Conservation (phyloP, 2,113 vertebrate genomes). For the Pseudolaguvia tuberculata region DNA sequence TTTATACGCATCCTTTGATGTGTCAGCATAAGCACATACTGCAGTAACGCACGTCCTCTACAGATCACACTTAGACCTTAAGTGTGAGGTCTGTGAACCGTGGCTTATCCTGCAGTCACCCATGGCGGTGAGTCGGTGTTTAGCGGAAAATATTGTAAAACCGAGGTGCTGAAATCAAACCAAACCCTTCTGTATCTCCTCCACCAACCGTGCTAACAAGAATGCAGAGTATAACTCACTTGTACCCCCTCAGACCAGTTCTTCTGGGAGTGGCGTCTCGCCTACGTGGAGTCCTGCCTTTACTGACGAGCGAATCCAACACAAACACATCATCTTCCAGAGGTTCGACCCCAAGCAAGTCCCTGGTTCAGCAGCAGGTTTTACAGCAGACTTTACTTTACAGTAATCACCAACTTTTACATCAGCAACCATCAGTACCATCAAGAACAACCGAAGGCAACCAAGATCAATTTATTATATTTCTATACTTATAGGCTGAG, state of each 20-base stretch:
- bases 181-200: background rate
- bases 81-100: too few species aligned
- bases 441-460: too few species aligned
- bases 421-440: too few species aligned
- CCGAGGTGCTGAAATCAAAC: background rate
- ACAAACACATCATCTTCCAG: slow-evolving; percentile 38
- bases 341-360: slow-evolving; percentile 32
- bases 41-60: background rate
- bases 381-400: background rate
- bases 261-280: slow-evolving; percentile 53
- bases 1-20: too few species aligned
- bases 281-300: slow-evolving; percentile 42
- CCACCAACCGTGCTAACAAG: background rate
- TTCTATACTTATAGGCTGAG: too few species aligned
- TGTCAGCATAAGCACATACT: background rate
- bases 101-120: background rate
- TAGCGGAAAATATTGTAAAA: background rate
- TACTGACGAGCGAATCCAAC: background rate
- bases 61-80: too few species aligned
- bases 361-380: slow-evolving; percentile 40
- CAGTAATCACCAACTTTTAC: too few species aligned
- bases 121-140: background rate
- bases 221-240: slow-evolving; percentile 49
- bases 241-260: slow-evolving; percentile 41
- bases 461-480: too few species aligned